Conservation (phyloP, 2,113 vertebrate species). For the Phrynosoma platyrhinos region DNA sequence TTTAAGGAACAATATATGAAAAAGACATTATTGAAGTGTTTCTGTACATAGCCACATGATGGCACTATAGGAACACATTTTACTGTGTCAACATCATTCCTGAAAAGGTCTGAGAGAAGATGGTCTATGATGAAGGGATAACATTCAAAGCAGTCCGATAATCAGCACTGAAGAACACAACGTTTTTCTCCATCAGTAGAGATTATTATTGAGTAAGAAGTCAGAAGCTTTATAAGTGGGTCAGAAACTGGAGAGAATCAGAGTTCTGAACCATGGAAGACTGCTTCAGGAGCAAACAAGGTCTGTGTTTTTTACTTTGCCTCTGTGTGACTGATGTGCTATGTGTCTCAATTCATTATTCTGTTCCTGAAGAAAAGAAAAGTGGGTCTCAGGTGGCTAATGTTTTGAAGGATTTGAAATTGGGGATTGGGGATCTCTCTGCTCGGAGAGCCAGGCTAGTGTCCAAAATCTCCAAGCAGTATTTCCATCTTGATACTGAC, state of each 20-base stretch:
- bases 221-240: not conserved
- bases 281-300: not conserved
- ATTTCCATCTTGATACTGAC: conserved; percentile 70
- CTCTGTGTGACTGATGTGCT: not conserved
- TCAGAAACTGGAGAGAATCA: not conserved
- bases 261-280: not conserved
- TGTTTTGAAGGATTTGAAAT: conserved; percentile 80
- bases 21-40: too few relatives aligned
- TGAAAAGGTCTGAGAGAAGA: too few relatives aligned
- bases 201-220: not conserved
- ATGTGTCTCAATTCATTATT: conserved; percentile 67
- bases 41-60: not conserved
- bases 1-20: too few relatives aligned
- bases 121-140: too few relatives aligned
- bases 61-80: conserved; percentile 4
- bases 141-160: too few relatives aligned
- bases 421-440: conserved; percentile 70
- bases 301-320: conserved; percentile 12
- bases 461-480: conserved; percentile 62
- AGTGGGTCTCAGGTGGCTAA: conserved; percentile 80
- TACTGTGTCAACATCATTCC: too few relatives aligned
- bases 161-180: not conserved
- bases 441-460: conserved; percentile 74
- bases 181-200: not conserved
- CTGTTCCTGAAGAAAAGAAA: conserved; percentile 80